phyloP scores from a whole-genome alignment of 2,113 vertebrate genomes.

The Osmerus mordax region DNA sequence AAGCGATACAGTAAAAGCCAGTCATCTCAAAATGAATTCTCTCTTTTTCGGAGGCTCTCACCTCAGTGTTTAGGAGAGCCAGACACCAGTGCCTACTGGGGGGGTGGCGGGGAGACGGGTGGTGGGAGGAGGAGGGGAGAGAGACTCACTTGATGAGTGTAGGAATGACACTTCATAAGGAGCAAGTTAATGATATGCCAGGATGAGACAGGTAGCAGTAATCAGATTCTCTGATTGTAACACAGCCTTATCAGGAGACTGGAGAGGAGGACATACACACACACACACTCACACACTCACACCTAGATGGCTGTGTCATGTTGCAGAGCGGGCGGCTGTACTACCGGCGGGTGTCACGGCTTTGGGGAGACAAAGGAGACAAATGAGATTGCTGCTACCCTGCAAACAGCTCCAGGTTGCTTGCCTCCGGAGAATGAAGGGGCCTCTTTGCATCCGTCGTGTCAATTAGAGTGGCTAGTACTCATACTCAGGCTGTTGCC shows the following conservation, averaged over 20 bases:
- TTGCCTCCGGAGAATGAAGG: slow-evolving; percentile 54
- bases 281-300: slow-evolving; percentile 29
- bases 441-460: slow-evolving; percentile 21
- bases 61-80: slow-evolving; percentile 43
- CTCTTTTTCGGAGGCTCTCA: slow-evolving; percentile 55
- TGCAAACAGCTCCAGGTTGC: slow-evolving; percentile 61
- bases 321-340: slow-evolving; percentile 43
- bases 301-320: slow-evolving; percentile 46
- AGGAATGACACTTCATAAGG: slow-evolving; percentile 60
- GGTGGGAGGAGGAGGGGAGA: slow-evolving; percentile 28
- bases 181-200: slow-evolving; percentile 61
- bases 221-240: slow-evolving; percentile 64
- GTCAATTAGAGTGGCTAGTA: slow-evolving; percentile 54
- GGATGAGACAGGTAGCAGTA: slow-evolving; percentile 55
- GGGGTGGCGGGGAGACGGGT: slow-evolving; percentile 4
- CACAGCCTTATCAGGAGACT: slow-evolving; percentile 8
- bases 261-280: slow-evolving; percentile 35
- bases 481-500: slow-evolving; percentile 40
- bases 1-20: slow-evolving; percentile 60
- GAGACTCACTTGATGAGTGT: slow-evolving; percentile 45
- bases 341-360: slow-evolving; percentile 53
- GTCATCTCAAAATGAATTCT: slow-evolving; percentile 65
- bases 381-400: slow-evolving; percentile 60
- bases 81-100: not conserved
- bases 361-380: slow-evolving; percentile 58